phyloP scores from a whole-genome alignment of 2,113 vertebrate genomes.

The Eulemur macaco region DNA sequence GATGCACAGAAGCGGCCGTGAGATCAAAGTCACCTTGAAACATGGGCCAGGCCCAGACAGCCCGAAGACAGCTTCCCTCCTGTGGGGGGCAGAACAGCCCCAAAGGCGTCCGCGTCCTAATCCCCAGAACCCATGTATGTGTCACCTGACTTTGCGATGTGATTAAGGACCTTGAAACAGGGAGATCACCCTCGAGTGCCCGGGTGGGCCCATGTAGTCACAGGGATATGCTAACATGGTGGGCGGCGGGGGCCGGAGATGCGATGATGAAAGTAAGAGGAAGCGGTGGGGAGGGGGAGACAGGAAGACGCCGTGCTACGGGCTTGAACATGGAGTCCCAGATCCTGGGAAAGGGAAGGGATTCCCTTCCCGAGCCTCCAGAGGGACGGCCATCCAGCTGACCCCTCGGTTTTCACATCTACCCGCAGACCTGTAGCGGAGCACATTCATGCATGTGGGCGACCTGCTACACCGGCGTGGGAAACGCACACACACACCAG shows the following conservation, averaged over 20 bases:
- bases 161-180: neutral
- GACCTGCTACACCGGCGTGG: neutral
- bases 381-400: neutral
- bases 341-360: neutral
- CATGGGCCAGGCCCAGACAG: neutral
- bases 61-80: neutral
- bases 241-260: too few relatives aligned
- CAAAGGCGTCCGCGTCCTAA: neutral
- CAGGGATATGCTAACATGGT: neutral
- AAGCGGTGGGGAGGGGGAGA: too few relatives aligned
- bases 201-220: neutral
- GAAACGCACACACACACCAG: accelerated
- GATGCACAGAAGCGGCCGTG: neutral
- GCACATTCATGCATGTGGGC: neutral
- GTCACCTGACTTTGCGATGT: neutral
- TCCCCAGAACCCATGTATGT: neutral
- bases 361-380: neutral
- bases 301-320: accelerated
- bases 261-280: accelerated
- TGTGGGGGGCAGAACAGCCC: accelerated
- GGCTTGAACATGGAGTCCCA: neutral
- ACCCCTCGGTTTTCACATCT: neutral
- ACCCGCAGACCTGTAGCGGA: too few relatives aligned
- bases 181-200: neutral
- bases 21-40: neutral